Base-by-base conservation (phyloP, 2,888 invertebrate genomes). In the Rhagophthalmus giganteus region DNA sequence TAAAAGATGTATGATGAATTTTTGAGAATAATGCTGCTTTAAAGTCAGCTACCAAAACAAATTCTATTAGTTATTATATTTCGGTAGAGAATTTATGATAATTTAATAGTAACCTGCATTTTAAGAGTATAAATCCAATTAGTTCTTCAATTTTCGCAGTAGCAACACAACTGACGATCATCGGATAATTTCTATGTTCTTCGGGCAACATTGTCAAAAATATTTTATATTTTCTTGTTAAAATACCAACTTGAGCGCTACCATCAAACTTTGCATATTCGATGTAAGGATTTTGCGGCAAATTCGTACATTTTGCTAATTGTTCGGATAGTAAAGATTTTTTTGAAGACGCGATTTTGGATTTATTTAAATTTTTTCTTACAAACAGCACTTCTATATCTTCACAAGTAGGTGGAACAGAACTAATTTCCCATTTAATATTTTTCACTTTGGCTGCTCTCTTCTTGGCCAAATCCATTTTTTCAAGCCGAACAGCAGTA, bases 241-340 rank as follows among this genome's bases (percentile, higher is more conserved):
- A 84, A 37, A 88, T 78, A 14, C 87, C 88, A 44, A 88, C 79
- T 72, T 90, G 91, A 24, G 87, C 86, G 51, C 86, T 88, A 55
- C 95, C 95, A 78, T 96, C 95, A 74, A 89, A 96, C 74, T 88
- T 90, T 2, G 93, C 90, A 78, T 87, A 97, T 66, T 90, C 89
- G 55, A 88, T 81, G 74, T 90, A 97, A 39, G 93, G 92, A 74
- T 94, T 92, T 65, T 87, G 84, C 1, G 90, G 88, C 54, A 88
- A 76, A 64, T 85, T 81, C 0, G 88, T 88, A 60, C 85, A 88
- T 63, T 87, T 86, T 60, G 86, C 83, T 32, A 96, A 72, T 61
- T 89, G 87, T 63, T 88, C 83, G 0, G 90, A 78, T 31, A 96
- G 76, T 51, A 86, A 76, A 14, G 94, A 94, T 58, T 72, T 66